Conservation (phyloP, 2,888 invertebrate species). For the Alsophila aescularia region DNA sequence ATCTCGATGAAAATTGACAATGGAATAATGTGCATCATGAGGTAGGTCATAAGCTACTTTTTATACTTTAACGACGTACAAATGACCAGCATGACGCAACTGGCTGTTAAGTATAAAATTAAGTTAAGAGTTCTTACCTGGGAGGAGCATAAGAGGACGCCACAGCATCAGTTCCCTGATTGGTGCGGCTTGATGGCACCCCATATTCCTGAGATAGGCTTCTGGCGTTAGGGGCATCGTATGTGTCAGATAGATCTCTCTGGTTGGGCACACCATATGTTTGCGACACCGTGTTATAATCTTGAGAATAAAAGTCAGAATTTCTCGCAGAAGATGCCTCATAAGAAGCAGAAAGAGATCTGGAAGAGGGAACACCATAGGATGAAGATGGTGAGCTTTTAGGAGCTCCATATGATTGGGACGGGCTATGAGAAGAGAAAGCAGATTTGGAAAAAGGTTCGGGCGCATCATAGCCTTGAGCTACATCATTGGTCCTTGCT, state of each 20-base stretch:
- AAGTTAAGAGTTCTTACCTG: slow-evolving; percentile 41
- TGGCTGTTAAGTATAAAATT: too few species aligned
- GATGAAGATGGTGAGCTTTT: slow-evolving; percentile 3
- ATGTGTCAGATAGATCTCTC: slow-evolving; percentile 59
- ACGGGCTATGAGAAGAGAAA: slow-evolving; percentile 2
- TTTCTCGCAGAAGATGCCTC: slow-evolving; percentile 39
- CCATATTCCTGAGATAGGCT: slow-evolving; percentile 72
- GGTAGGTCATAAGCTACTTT: too few species aligned
- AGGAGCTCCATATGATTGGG: slow-evolving; percentile 1
- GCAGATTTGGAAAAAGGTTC: slow-evolving; percentile 10
- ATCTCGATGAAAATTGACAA: too few species aligned
- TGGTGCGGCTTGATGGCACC: slow-evolving; percentile 58
- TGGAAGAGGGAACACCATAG: slow-evolving; percentile 7
- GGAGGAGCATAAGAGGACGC: slow-evolving; percentile 60
- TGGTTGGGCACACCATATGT: slow-evolving; percentile 50
- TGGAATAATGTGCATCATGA: too few species aligned
- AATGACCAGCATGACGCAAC: too few species aligned
- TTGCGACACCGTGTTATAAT: slow-evolving; percentile 50
- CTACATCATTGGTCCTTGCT: slow-evolving; percentile 12
- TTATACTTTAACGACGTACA: too few species aligned
- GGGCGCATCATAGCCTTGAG: slow-evolving; percentile 1
- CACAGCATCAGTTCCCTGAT: slow-evolving; percentile 61
- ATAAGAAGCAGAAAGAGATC: slow-evolving; percentile 7
- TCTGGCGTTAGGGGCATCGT: slow-evolving; percentile 63
- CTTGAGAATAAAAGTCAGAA: slow-evolving; percentile 40